A percentile compares a stretch with the other conserved stretches of the same genome.
These are phyloP conservation scores for Brachionichthys hirsutus DNA, from an alignment of 2,113 vertebrate species.

Conservation along the genomic window DNA sequence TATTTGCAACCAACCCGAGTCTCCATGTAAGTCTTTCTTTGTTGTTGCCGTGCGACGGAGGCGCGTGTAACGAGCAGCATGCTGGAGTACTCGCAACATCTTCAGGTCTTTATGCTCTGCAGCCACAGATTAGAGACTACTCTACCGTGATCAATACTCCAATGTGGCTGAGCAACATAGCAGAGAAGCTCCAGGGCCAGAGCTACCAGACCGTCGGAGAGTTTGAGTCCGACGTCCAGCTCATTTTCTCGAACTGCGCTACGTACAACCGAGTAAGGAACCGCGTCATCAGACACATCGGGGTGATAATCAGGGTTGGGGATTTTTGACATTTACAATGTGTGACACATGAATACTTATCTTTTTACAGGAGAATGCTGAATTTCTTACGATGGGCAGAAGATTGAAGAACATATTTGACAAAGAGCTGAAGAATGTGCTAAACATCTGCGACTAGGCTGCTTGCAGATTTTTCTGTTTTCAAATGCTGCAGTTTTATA, in stretches of 20 bases:
- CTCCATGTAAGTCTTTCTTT: conserved; percentile 43
- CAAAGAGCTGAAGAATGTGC: conserved; percentile 52
- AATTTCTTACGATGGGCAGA: conserved; percentile 15
- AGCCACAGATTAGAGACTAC: conserved; percentile 45
- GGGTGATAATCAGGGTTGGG: background rate
- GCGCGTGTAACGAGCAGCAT: too few species aligned
- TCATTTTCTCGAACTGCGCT: conserved; percentile 69
- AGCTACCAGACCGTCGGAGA: conserved; percentile 55
- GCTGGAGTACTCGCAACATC: background rate
- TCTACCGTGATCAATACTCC: conserved; percentile 35
- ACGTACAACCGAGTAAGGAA: conserved; percentile 63
- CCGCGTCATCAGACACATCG: background rate
- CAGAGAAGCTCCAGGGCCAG: conserved; percentile 45
- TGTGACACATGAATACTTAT: background rate
- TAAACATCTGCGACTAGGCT: conserved; percentile 44
- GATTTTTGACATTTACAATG: background rate
- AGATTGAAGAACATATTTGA: conserved; percentile 61
- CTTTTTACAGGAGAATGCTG: conserved; percentile 55
- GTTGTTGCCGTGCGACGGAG: background rate
- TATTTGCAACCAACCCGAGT: conserved; percentile 51
- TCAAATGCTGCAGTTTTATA: background rate
- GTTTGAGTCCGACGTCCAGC: conserved; percentile 65
- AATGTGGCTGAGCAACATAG: conserved; percentile 64
- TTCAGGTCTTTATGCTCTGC: background rate
- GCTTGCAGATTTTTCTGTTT: background rate